Evolutionary conservation across 2,888 invertebrate genomes (phyloP).

Genomic region (Aphidoletes aphidimyza): DNA sequence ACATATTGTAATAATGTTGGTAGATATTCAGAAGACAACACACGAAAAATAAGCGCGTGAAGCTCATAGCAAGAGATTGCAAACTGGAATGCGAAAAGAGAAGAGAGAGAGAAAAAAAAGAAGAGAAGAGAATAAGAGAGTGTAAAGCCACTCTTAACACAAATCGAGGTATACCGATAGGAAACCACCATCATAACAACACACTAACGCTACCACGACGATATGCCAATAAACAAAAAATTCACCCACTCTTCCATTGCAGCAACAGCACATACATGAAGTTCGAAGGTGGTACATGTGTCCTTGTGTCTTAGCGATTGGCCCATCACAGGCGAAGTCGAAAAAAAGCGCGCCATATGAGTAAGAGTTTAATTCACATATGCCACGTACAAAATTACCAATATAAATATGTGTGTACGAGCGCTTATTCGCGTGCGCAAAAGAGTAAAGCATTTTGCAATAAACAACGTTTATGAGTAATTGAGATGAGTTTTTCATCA

Average conservation of each 20-base stretch:
- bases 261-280: too few relatives aligned
- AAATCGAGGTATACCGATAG: conserved; percentile 19
- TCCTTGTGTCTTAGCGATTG: too few relatives aligned
- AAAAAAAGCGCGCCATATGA: too few relatives aligned
- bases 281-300: too few relatives aligned
- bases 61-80: too few relatives aligned
- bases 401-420: not conserved
- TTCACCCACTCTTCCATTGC: not conserved
- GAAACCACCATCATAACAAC: not conserved
- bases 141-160: conserved; percentile 16
- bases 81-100: not conserved
- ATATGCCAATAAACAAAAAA: conserved; percentile 11
- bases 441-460: conserved; percentile 28
- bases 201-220: not conserved
- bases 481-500: conserved; percentile 46
- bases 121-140: not conserved
- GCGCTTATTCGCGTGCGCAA: not conserved
- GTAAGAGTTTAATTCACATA: conserved; percentile 23
- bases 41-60: not conserved
- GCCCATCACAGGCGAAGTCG: too few relatives aligned
- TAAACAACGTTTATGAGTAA: conserved; percentile 52
- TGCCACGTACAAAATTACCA: not conserved
- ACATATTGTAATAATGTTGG: conserved; percentile 15
- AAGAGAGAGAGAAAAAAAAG: not conserved
- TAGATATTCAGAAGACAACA: not conserved